Base-by-base conservation (phyloP, 64 coral and sea anemone genomes). In the Pachyseris speciosa region DNA sequence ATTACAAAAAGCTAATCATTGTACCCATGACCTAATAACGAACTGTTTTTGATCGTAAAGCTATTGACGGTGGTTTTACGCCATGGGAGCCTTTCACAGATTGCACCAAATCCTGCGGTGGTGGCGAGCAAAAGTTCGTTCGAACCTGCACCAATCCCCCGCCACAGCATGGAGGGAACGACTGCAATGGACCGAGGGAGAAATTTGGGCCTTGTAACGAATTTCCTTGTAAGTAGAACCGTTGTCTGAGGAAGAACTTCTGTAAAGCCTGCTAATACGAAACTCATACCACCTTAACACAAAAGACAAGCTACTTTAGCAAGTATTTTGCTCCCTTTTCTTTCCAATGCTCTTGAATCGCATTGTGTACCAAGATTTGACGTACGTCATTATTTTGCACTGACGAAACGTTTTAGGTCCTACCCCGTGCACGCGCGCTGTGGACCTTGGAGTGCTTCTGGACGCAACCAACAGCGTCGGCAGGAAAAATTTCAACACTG, bases 81-180 rank as follows among this genome's bases (percentile, higher is more conserved):
- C 22, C 29, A 13, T 95, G 94, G 94, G 45, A 75, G 16, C 42
- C 59, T 17, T 86, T 75, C 83, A 13, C 83, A 39, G 42, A 49
- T 25, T 95, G 94, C 70, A 87, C 27, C n/a, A 87, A 52, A 43
- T 74, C 83, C 7, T 95, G 89, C 22, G 69, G 75, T 24, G 48
- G 71, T 50, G 94, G 94, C 16, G 65, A n/a, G 31, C 78, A 86
- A 75, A 66, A 55, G 29, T 34, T 84, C 64, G 71, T 52, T 32
- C 86, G 94, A 83, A 73, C 44, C 55, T 95, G 94, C 43, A 91
- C 72, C 11, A 78, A 48, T 51, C 83, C 74, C 37, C 74, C 30
- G 22, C 88, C 88, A 50, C 78, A 80, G 22, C 49, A 40, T 20
- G 92, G 76, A 57, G 92, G 92, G 3, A 52, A 48, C 9, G 67